Conservation (phyloP, 2,888 invertebrate genomes). For the Yponomeuta plumbellus region DNA sequence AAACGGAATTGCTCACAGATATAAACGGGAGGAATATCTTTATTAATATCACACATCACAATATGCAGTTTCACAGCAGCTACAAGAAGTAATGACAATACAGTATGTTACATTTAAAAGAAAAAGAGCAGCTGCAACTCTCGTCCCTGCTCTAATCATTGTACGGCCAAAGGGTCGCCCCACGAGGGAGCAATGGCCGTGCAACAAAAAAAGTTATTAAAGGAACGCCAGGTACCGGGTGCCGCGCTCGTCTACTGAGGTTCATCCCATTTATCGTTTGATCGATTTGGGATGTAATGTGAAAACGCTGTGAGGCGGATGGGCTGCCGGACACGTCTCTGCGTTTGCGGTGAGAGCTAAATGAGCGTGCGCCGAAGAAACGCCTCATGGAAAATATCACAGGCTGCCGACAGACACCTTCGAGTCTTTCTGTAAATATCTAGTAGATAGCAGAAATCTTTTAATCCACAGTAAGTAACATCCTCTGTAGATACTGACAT, state of each 20-base stretch:
- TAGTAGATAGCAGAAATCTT: neutral
- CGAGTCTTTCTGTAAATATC: too few species aligned
- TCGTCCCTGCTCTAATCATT: conserved; percentile 65
- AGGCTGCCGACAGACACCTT: neutral
- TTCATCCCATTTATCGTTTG: conserved; percentile 27
- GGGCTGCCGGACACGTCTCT: conserved; percentile 3
- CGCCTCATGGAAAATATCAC: neutral
- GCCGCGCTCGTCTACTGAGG: conserved; percentile 9
- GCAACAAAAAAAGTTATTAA: conserved; percentile 52
- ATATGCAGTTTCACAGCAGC: neutral
- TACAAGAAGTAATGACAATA: conserved; percentile 27
- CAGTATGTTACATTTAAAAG: conserved; percentile 24
- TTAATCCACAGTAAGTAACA: neutral
- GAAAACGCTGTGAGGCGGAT: neutral
- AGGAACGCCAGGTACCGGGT: conserved; percentile 57
- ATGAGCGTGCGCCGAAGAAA: conserved; percentile 1
- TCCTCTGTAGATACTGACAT: neutral
- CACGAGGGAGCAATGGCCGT: conserved; percentile 63
- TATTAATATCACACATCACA: neutral
- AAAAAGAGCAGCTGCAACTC: conserved; percentile 71
- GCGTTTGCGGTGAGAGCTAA: conserved; percentile 13
- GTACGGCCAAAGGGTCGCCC: conserved; percentile 67
- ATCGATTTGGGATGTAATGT: conserved; percentile 22
- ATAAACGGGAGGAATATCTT: neutral
- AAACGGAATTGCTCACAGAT: neutral